Percentiles rank a stretch among this genome's conserved stretches.
Conservation (phyloP, 2,888 invertebrate genomes). For the Coelinius sp. region DNA sequence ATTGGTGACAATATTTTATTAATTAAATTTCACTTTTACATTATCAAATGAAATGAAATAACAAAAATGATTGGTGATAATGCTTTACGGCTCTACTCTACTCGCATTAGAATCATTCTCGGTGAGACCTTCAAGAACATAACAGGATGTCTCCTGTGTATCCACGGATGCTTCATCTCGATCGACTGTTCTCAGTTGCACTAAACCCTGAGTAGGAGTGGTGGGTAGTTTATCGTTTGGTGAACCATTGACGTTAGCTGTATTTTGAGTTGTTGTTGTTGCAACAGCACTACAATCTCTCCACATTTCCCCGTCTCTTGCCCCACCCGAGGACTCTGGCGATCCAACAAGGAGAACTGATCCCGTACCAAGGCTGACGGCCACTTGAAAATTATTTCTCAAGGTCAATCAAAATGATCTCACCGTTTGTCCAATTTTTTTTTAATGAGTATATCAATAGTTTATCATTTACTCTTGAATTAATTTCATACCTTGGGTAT, state of each 20-base stretch:
- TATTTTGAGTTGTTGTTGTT: constrained; percentile 52
- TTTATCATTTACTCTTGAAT: not conserved
- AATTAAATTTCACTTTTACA: constrained; percentile 21
- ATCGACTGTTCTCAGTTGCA: constrained; percentile 63
- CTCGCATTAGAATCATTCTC: constrained; percentile 35
- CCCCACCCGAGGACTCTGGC: constrained; percentile 2
- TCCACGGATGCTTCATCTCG: constrained; percentile 59
- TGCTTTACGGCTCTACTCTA: constrained; percentile 25
- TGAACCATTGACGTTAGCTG: constrained; percentile 26
- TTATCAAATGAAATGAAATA: constrained; percentile 6
- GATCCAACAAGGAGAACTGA: constrained; percentile 63
- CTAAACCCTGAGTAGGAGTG: constrained; percentile 64
- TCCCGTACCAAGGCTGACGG: constrained; percentile 68
- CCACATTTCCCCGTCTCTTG: constrained; percentile 38
- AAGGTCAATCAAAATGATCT: constrained; percentile 57
- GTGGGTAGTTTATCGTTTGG: not conserved
- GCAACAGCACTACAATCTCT: constrained; percentile 60
- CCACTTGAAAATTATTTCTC: constrained; percentile 64
- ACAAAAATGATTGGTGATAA: not conserved
- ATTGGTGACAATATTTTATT: constrained; percentile 36
- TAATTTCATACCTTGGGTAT: constrained; percentile 65
- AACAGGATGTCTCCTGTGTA: constrained; percentile 66
- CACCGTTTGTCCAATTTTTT: constrained; percentile 18
- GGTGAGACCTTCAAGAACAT: constrained; percentile 65
- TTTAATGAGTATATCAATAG: not conserved